A percentile compares a stretch with the other conserved stretches of the same genome.
These are phyloP conservation scores for Talpa occidentalis DNA, from an alignment of 2,113 vertebrate genomes.

Conservation along the genomic window DNA sequence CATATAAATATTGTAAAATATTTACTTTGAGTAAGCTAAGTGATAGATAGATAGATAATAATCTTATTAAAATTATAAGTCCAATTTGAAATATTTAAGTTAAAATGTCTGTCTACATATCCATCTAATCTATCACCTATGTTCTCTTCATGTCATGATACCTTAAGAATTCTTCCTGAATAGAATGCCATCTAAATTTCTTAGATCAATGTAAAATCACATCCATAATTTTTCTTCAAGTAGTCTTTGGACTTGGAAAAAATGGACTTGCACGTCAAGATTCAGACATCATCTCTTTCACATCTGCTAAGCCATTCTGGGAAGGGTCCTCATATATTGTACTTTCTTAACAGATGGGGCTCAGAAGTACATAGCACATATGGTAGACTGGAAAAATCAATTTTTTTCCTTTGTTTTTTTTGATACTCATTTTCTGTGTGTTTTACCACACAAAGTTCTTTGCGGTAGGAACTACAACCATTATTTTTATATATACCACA, in stretches of 20 bases:
- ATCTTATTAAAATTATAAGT: too few relatives aligned
- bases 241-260: not conserved
- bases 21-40: too few relatives aligned
- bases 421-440: not conserved
- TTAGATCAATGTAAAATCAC: not conserved
- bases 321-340: not conserved
- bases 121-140: not conserved
- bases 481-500: not conserved
- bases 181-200: not conserved
- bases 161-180: not conserved
- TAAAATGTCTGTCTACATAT: not conserved
- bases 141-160: not conserved
- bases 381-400: not conserved
- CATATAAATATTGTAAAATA: too few relatives aligned
- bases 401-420: not conserved
- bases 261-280: not conserved
- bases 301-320: too few relatives aligned
- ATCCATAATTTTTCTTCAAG: not conserved
- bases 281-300: not conserved
- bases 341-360: not conserved
- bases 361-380: not conserved
- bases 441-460: not conserved
- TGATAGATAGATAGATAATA: too few relatives aligned
- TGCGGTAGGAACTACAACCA: not conserved
- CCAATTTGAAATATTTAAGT: too few relatives aligned